Evolutionary conservation across 2,113 vertebrate genomes (phyloP).

Genomic region (Trachemys scripta): DNA sequence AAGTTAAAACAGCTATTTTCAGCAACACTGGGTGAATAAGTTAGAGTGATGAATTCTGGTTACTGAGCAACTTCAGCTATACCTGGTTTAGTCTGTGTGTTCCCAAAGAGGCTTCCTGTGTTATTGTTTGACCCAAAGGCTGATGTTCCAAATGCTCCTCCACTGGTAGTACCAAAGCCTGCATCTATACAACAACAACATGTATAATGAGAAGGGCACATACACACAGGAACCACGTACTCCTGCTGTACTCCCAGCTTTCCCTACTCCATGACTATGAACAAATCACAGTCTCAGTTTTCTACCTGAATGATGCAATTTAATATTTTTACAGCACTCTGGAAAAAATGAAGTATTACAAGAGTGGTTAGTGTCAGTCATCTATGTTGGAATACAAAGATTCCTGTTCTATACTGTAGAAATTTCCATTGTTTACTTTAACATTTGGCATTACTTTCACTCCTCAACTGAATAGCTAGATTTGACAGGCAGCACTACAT

Average conservation of each 20-base stretch:
- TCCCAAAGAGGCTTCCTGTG: constrained; percentile 91
- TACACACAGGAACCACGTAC: accelerated
- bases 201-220: accelerated
- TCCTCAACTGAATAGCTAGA: accelerated
- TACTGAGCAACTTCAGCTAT: accelerated
- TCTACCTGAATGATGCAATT: accelerated
- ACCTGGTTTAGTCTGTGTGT: constrained; percentile 94
- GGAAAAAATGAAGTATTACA: neutral
- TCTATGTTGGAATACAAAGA: accelerated
- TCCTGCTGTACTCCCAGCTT: accelerated
- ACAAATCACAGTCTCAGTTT: neutral
- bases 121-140: constrained; percentile 91
- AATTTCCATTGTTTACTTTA: neutral
- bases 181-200: constrained; percentile 80
- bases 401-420: neutral
- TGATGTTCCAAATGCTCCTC: constrained; percentile 91
- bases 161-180: constrained; percentile 86
- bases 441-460: neutral
- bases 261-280: accelerated
- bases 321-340: neutral
- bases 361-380: accelerated
- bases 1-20: neutral
- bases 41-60: accelerated
- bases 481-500: neutral
- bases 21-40: accelerated